Evolutionary conservation across 2,113 vertebrate genomes (phyloP), one percentile per base, ranked within the genome.

Genomic region (Piaya cayana): DNA sequence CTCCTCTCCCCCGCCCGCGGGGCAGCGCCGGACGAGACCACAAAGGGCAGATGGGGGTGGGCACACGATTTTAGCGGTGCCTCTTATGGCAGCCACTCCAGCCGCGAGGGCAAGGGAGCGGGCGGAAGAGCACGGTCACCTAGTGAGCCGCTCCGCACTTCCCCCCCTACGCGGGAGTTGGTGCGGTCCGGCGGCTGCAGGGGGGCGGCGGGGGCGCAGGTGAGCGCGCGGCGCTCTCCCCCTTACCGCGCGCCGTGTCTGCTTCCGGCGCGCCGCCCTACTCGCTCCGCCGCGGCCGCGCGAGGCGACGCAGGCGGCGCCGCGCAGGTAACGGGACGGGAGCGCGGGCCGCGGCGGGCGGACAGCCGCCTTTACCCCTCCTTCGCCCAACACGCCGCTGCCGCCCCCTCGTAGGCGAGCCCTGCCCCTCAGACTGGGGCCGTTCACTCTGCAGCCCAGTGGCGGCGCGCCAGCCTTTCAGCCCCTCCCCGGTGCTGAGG

Each of bases 21-120:
- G 59, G 11, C 55, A n/a, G 55, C 25, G 5, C 12, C 45, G 89
- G 95, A 37, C 70, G 82, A 95, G 42, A 92, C 91, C 91, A 96
- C 34, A 39, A 69, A 18, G 65, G 60, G 21, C 37, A 1, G 1
- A 8, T n/a, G n/a, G n/a, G n/a, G n/a, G n/a, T n/a, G n/a, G n/a
- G n/a, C n/a, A n/a, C n/a, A n/a, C n/a, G n/a, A n/a, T n/a, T n/a
- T n/a, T n/a, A n/a, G n/a, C n/a, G n/a, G n/a, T n/a, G n/a, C n/a
- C n/a, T n/a, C n/a, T n/a, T n/a, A n/a, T n/a, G n/a, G n/a, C n/a
- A n/a, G n/a, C n/a, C n/a, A n/a, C n/a, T n/a, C n/a, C n/a, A n/a
- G n/a, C n/a, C n/a, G n/a, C n/a, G n/a, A n/a, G n/a, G n/a, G n/a
- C n/a, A n/a, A n/a, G n/a, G n/a, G n/a, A 11, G 5, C 10, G 22